Conservation (phyloP, 2,113 vertebrate species). For the Aleadryas rufinucha region DNA sequence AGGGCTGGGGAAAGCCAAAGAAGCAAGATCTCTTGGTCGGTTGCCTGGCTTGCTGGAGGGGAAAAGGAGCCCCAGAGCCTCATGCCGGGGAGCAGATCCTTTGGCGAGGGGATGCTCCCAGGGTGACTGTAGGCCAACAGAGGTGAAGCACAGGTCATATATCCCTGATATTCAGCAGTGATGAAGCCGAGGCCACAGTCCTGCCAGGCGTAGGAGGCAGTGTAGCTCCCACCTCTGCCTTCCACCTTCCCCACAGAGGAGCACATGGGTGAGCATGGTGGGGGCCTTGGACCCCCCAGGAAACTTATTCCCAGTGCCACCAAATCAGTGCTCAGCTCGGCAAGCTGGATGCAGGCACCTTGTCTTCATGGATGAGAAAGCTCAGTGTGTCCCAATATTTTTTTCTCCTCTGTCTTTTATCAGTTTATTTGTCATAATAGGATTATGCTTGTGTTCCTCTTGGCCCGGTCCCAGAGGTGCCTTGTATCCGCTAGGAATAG, state of each 20-base stretch:
- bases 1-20: background rate
- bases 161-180: background rate
- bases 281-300: accelerated
- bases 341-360: background rate
- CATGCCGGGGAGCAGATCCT: background rate
- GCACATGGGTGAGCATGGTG: accelerated
- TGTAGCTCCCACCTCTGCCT: background rate
- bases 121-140: background rate
- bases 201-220: accelerated
- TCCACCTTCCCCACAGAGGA: accelerated
- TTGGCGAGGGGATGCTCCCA: background rate
- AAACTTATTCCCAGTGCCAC: background rate
- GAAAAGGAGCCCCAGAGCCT: background rate
- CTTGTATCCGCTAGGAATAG: background rate
- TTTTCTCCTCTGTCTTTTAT: background rate
- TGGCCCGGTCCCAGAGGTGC: background rate
- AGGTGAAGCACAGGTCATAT: background rate
- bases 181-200: accelerated
- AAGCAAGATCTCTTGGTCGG: background rate
- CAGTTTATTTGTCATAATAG: background rate
- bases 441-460: background rate
- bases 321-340: background rate
- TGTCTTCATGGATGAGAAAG: background rate
- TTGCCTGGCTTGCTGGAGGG: background rate
- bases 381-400: accelerated